A percentile compares a stretch with the other conserved stretches of the same genome.
These are phyloP conservation scores for Ranitomeya imitator DNA, from an alignment of 2,113 vertebrate genomes.

Conservation along the genomic window DNA sequence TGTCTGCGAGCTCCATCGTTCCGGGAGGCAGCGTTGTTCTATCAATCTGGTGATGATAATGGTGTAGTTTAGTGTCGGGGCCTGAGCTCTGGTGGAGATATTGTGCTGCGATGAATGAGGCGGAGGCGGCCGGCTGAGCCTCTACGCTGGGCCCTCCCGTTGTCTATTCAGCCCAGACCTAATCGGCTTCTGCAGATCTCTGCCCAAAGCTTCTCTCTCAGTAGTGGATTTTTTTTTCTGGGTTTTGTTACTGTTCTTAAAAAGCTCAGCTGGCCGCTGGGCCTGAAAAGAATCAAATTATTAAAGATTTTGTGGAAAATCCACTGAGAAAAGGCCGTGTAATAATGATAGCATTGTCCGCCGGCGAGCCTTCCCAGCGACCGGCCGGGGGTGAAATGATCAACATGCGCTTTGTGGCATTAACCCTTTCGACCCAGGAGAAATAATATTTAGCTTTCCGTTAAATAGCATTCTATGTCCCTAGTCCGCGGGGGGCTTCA, in stretches of 20 bases:
- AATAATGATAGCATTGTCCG: constrained; percentile 77
- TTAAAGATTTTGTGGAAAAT: constrained; percentile 81
- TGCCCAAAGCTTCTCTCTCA: constrained; percentile 75
- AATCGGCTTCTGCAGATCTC: constrained; percentile 79
- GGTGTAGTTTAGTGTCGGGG: constrained; percentile 81
- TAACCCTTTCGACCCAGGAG: constrained; percentile 76
- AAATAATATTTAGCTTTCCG: constrained; percentile 78
- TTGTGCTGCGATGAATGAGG: constrained; percentile 81
- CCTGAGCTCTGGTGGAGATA: constrained; percentile 82
- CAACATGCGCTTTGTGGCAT: constrained; percentile 73
- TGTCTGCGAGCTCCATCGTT: constrained; percentile 69
- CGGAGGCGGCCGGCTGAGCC: constrained; percentile 77
- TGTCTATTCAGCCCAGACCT: constrained; percentile 79
- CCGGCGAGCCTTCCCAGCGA: constrained; percentile 72
- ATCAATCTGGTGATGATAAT: constrained; percentile 80
- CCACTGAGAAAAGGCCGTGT: constrained; percentile 74
- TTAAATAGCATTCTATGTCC: constrained; percentile 72
- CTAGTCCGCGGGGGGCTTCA: constrained; percentile 70
- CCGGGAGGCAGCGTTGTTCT: constrained; percentile 72
- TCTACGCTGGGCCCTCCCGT: constrained; percentile 73
- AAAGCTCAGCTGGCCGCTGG: constrained; percentile 81
- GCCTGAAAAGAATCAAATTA: constrained; percentile 83
- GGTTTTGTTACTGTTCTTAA: constrained; percentile 80
- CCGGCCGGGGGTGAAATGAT: constrained; percentile 70
- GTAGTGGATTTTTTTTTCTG: constrained; percentile 69